Evolutionary conservation across 92 coral and sea anemone genomes (phyloP).

Genomic region (Actinernus sp.): DNA sequence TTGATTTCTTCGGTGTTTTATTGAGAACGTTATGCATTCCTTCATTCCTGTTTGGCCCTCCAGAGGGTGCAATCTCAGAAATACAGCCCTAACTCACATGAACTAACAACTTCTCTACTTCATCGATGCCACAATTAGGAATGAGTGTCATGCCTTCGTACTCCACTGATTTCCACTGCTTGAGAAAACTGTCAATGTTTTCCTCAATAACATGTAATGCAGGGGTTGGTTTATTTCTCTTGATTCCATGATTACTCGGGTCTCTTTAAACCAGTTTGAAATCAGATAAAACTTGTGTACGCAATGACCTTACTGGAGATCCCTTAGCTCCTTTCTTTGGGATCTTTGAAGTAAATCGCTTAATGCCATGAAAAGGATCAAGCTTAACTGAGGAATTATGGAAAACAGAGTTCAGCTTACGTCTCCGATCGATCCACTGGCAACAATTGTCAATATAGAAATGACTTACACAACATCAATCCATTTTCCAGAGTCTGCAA

Average conservation of each 20-base stretch:
- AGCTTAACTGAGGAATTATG: too few relatives aligned
- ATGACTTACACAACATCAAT: too few relatives aligned
- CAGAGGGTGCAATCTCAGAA: slow-evolving; percentile 40
- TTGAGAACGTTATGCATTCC: too few relatives aligned
- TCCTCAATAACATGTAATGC: slow-evolving; percentile 1
- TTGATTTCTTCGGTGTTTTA: too few relatives aligned
- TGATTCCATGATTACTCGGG: slow-evolving; percentile 31
- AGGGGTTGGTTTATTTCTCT: slow-evolving; percentile 49
- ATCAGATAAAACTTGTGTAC: background rate
- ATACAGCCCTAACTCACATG: slow-evolving; percentile 52
- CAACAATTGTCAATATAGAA: too few relatives aligned
- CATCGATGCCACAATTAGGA: slow-evolving; percentile 31
- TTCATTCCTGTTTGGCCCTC: slow-evolving; percentile 53
- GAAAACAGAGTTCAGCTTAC: too few relatives aligned
- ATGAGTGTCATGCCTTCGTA: slow-evolving; percentile 23
- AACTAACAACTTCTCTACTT: slow-evolving; percentile 26
- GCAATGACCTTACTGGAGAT: too few relatives aligned
- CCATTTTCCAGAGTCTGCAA: too few relatives aligned
- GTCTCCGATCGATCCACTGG: too few relatives aligned
- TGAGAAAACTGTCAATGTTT: slow-evolving; percentile 24
- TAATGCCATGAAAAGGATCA: too few relatives aligned
- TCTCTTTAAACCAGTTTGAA: slow-evolving; percentile 35
- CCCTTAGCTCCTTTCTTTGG: too few relatives aligned
- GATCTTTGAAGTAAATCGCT: too few relatives aligned
- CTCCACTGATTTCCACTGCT: slow-evolving; percentile 41